These are phyloP conservation scores for Leptodactylus fuscus DNA, from an alignment of 2,113 vertebrate species.

Conservation along the genomic window DNA sequence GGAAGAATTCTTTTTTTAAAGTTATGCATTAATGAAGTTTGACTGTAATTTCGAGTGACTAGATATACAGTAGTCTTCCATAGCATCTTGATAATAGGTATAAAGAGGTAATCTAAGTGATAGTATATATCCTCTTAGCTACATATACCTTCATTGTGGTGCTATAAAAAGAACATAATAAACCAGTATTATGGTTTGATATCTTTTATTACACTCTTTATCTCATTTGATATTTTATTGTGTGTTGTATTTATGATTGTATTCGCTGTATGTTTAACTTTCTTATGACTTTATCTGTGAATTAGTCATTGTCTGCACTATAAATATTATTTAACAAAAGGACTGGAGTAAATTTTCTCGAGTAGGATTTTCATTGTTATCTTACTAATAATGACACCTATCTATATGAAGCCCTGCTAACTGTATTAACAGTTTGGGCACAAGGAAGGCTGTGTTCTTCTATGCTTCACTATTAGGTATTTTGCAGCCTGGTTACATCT, in stretches of 20 bases:
- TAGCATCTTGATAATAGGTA: background rate
- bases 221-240: slow-evolving; percentile 37
- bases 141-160: background rate
- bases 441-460: background rate
- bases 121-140: background rate
- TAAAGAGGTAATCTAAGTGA: background rate
- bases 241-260: slow-evolving; percentile 30
- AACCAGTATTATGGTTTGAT: slow-evolving; percentile 22
- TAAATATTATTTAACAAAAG: slow-evolving; percentile 32
- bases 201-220: slow-evolving; percentile 45
- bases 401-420: background rate
- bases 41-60: background rate
- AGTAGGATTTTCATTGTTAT: background rate
- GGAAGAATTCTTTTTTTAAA: no score
- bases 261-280: slow-evolving; percentile 33
- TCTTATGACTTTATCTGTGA: slow-evolving; percentile 41
- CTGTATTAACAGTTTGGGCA: background rate
- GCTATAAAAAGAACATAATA: background rate
- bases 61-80: background rate
- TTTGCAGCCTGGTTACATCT: background rate
- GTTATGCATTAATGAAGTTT: background rate
- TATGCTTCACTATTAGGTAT: background rate
- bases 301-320: slow-evolving; percentile 46
- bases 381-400: background rate
- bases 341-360: slow-evolving; percentile 9